A percentile compares a stretch with the other conserved stretches of the same genome.
Evolutionary conservation across 1,140 invertebrate genomes (phyloP).

Genomic region (Diachasma alloeum): DNA sequence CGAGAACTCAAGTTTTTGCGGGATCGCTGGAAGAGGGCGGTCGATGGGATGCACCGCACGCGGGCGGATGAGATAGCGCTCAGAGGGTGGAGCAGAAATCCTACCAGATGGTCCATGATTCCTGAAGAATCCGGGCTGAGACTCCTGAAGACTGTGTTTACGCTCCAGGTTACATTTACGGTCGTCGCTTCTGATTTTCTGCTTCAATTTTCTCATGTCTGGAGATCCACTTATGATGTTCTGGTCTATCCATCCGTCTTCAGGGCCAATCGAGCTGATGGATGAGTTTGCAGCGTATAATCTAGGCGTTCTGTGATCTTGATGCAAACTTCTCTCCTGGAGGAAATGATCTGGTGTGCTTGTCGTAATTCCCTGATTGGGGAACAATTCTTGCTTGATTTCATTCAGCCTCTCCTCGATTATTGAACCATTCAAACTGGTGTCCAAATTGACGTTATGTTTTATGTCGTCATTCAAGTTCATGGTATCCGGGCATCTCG

Average conservation of each 20-base stretch:
- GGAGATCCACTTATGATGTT: slow-evolving; percentile 43
- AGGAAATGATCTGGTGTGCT: slow-evolving; percentile 55
- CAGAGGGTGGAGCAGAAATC: slow-evolving; percentile 55
- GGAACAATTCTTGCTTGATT: slow-evolving; percentile 56
- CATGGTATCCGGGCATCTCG: slow-evolving; percentile 57
- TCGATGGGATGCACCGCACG: slow-evolving; percentile 54
- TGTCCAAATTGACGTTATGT: slow-evolving; percentile 56
- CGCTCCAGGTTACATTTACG: slow-evolving; percentile 48
- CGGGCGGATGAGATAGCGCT: slow-evolving; percentile 48
- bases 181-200: slow-evolving; percentile 32
- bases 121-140: slow-evolving; percentile 46
- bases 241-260: slow-evolving; percentile 52
- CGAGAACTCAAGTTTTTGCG: slow-evolving; percentile 49
- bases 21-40: slow-evolving; percentile 56
- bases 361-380: slow-evolving; percentile 49
- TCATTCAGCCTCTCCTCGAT: slow-evolving; percentile 55
- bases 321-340: slow-evolving; percentile 37
- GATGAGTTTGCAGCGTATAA: slow-evolving; percentile 48
- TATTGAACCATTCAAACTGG: slow-evolving; percentile 52
- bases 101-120: slow-evolving; percentile 55
- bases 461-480: slow-evolving; percentile 59
- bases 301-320: slow-evolving; percentile 34
- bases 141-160: slow-evolving; percentile 58
- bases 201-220: slow-evolving; percentile 42
- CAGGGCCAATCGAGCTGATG: slow-evolving; percentile 45